These are phyloP conservation scores for Pyrocephalus nanus DNA, from an alignment of 2,797 vertebrate species.

Conservation along the genomic window DNA sequence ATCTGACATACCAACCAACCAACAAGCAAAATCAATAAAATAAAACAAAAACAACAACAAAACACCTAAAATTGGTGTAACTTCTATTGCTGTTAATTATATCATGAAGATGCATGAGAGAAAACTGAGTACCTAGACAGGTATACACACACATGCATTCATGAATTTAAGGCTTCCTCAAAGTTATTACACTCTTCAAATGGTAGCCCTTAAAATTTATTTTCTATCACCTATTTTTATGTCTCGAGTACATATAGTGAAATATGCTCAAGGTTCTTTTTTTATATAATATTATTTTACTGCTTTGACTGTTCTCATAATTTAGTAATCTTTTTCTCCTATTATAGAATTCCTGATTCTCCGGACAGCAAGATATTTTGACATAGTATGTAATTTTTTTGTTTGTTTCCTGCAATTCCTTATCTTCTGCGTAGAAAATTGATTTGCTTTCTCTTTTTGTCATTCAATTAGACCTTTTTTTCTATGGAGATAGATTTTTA, in stretches of 20 bases:
- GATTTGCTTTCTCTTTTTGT: slow-evolving; percentile 64
- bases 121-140: background rate
- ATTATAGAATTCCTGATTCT: slow-evolving; percentile 35
- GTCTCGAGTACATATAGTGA: background rate
- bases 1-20: background rate
- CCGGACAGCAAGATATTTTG: slow-evolving; percentile 50
- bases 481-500: slow-evolving; percentile 55
- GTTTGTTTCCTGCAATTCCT: slow-evolving; percentile 26
- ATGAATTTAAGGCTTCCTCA: background rate
- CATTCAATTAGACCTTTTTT: slow-evolving; percentile 71
- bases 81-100: background rate
- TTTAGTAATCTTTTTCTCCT: slow-evolving; percentile 19
- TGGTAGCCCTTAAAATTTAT: background rate
- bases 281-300: background rate
- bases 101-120: background rate
- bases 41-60: background rate
- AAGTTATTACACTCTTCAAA: background rate
- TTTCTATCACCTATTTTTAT: background rate
- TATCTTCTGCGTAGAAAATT: slow-evolving; percentile 62
- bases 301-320: background rate
- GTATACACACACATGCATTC: background rate
- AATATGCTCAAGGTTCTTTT: background rate
- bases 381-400: slow-evolving; percentile 46
- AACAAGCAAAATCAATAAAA: background rate
- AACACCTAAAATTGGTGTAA: background rate